A percentile compares a stretch with the other conserved stretches of the same genome.
phyloP scores from a whole-genome alignment of 1,140 invertebrate species.

The Oncopodura yosiiana region DNA sequence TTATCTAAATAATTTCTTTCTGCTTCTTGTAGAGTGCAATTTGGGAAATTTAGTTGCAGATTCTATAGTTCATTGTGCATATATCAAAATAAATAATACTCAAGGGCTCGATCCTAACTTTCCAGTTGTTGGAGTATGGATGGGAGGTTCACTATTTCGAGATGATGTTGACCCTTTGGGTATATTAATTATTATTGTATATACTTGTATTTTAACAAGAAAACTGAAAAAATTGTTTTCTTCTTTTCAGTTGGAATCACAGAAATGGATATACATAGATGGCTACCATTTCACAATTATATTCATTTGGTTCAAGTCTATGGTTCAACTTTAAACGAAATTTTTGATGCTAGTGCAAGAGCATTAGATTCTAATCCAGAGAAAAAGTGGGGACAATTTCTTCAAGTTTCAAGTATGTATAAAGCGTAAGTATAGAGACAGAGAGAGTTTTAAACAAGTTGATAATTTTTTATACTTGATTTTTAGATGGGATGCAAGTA shows the following conservation, averaged over 20 bases:
- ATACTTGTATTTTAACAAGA: not conserved
- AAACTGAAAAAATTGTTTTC: constrained; percentile 2
- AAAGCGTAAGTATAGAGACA: too few species aligned
- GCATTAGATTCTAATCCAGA: not conserved
- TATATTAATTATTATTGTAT: not conserved
- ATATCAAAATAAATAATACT: not conserved
- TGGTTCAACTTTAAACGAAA: constrained; percentile 4
- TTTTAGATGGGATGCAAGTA: constrained; percentile 18
- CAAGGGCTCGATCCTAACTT: not conserved
- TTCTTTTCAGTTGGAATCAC: constrained; percentile 4
- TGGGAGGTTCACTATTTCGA: constrained; percentile 16
- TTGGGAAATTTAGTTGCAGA: constrained; percentile 23
- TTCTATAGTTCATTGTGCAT: constrained; percentile 16
- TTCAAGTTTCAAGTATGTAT: constrained; percentile 28
- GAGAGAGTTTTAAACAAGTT: too few species aligned
- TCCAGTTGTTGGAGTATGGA: constrained; percentile 11
- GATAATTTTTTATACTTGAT: too few species aligned
- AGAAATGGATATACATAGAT: constrained; percentile 14
- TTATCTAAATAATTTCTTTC: too few species aligned
- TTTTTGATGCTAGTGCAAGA: constrained; percentile 13
- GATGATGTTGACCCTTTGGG: not conserved
- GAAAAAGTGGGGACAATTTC: constrained; percentile 22
- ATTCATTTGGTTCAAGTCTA: constrained; percentile 9
- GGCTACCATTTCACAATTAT: constrained; percentile 23
- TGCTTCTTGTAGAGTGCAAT: too few species aligned